phyloP scores from a whole-genome alignment of 2,888 invertebrate species.

The Amphipoea oculea region DNA sequence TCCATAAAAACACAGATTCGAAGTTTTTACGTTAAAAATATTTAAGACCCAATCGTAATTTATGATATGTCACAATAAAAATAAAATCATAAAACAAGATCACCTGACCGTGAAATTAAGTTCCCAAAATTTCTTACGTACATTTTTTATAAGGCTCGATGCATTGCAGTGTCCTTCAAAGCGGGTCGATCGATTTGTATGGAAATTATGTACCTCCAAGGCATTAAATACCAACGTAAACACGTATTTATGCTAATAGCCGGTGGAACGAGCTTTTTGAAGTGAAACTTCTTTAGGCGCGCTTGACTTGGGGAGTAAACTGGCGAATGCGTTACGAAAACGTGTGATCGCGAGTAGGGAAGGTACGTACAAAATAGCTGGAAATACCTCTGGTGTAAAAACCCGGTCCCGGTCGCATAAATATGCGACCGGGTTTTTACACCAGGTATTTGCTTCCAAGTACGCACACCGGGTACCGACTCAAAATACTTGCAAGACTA shows the following conservation, averaged over 20 bases:
- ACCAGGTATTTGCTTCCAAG: no score
- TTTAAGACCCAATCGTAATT: not conserved
- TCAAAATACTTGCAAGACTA: no score
- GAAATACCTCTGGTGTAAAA: no score
- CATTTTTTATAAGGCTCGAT: conserved; percentile 21
- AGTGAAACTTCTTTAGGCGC: no score
- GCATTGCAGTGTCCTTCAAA: conserved; percentile 35
- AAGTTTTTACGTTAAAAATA: not conserved
- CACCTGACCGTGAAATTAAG: conserved; percentile 49
- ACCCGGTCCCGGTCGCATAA: no score
- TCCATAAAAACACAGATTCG: conserved; percentile 1
- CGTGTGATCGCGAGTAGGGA: no score
- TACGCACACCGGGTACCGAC: no score
- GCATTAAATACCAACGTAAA: conserved; percentile 39
- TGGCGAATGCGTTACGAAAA: no score
- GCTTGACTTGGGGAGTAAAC: no score
- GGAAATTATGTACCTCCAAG: conserved; percentile 57
- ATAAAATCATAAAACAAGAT: conserved; percentile 14
- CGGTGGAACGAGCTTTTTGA: conserved; percentile 41
- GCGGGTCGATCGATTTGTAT: conserved; percentile 48
- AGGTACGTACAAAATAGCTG: no score
- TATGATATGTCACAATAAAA: conserved; percentile 9
- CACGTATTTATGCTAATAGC: conserved; percentile 52
- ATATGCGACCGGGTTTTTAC: no score
- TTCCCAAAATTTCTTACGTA: conserved; percentile 15